Percentiles rank a stretch among this genome's conserved stretches.
Conservation (phyloP, 2,113 vertebrate species). For the Leptodactylus fuscus region DNA sequence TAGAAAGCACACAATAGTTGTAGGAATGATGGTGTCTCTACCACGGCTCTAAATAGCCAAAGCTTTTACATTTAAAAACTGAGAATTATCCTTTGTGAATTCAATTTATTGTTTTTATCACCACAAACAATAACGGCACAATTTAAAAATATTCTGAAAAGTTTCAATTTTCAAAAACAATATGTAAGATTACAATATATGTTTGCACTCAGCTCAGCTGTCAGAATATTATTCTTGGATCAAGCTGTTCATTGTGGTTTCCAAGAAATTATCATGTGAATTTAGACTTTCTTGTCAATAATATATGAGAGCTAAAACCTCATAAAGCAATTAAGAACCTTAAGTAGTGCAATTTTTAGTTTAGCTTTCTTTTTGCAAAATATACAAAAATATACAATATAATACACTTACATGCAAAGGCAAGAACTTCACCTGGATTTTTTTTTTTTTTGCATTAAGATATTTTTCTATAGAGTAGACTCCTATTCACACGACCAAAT, state of each 20-base stretch:
- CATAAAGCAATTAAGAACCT: neutral
- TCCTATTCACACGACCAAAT: no score
- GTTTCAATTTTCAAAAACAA: neutral
- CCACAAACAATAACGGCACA: neutral
- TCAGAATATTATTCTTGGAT: neutral
- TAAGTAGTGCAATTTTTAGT: neutral
- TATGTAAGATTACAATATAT: neutral
- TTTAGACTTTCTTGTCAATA: slow-evolving; percentile 5
- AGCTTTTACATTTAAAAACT: neutral
- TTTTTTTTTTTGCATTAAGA: no score
- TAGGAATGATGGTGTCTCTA: neutral
- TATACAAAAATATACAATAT: neutral
- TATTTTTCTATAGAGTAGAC: no score
- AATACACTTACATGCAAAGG: no score
- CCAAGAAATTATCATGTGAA: neutral
- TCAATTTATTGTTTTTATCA: neutral
- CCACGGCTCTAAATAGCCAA: neutral
- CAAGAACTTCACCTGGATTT: no score
- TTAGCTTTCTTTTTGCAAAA: neutral
- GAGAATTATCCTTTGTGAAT: neutral
- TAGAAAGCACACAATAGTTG: neutral
- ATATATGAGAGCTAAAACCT: slow-evolving; percentile 17
- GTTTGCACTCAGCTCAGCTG: neutral
- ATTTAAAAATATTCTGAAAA: slow-evolving; percentile 15
- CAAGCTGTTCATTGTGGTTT: slow-evolving; percentile 8